A percentile compares a stretch with the other conserved stretches of the same genome.
These are phyloP conservation scores for Ylistrum balloti DNA, from an alignment of 1,140 invertebrate genomes.

Conservation along the genomic window DNA sequence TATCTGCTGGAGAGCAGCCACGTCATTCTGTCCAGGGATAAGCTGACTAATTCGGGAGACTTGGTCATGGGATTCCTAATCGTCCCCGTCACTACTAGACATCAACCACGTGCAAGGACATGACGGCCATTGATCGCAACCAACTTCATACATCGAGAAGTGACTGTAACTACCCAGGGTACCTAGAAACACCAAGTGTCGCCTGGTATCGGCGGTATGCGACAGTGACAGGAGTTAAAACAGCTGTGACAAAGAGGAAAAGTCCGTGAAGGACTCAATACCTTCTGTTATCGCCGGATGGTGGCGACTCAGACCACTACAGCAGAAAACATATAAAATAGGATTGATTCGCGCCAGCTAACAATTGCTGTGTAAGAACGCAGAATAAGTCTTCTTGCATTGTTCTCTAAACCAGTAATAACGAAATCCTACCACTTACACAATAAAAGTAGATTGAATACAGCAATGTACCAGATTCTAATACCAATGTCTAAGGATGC, in stretches of 20 bases:
- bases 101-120: background rate
- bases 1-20: background rate
- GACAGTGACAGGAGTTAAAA: background rate
- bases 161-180: background rate
- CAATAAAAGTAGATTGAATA: too few relatives aligned
- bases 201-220: background rate
- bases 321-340: too few relatives aligned
- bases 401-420: too few relatives aligned
- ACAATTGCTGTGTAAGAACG: too few relatives aligned
- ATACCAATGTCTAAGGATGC: too few relatives aligned
- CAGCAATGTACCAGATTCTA: too few relatives aligned
- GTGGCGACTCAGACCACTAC: too few relatives aligned
- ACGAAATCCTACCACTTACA: too few relatives aligned
- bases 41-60: background rate
- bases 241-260: background rate
- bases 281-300: too few relatives aligned
- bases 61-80: background rate
- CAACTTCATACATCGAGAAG: background rate
- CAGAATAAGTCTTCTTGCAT: too few relatives aligned
- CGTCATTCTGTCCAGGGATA: background rate
- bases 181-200: background rate
- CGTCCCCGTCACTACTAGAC: background rate
- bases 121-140: background rate
- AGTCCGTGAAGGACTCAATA: background rate
- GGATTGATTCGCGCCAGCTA: too few relatives aligned